These are phyloP conservation scores for Porites evermanni DNA, from an alignment of 92 coral and sea anemone genomes.

Conservation along the genomic window DNA sequence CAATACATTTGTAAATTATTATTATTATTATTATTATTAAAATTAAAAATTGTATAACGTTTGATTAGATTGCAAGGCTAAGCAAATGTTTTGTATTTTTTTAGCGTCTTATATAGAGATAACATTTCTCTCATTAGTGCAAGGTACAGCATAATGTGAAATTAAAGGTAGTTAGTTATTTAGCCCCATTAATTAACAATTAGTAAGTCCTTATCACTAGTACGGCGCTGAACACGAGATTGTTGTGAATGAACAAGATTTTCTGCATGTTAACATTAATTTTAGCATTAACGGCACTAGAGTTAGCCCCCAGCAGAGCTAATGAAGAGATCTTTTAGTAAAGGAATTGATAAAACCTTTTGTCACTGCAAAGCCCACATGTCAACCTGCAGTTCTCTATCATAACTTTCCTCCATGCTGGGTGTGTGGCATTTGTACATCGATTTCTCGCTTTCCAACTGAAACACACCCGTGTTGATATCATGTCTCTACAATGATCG, in stretches of 20 bases:
- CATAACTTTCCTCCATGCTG: conserved; percentile 38
- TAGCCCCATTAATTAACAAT: too few species aligned
- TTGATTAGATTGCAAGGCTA: too few species aligned
- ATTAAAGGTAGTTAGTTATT: too few species aligned
- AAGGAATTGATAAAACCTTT: conserved; percentile 13
- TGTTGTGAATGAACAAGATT: not conserved
- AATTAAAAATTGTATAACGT: too few species aligned
- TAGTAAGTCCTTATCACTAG: too few species aligned
- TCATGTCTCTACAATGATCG: conserved; percentile 30
- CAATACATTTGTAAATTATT: too few species aligned
- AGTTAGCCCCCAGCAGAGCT: not conserved
- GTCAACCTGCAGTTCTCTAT: conserved; percentile 35
- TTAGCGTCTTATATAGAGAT: too few species aligned
- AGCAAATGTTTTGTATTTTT: too few species aligned
- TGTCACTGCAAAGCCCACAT: conserved; percentile 66
- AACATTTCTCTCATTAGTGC: too few species aligned
- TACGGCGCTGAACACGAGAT: not conserved
- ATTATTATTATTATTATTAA: too few species aligned
- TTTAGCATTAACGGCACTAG: not conserved
- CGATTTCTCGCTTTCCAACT: conserved; percentile 25
- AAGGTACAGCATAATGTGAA: too few species aligned
- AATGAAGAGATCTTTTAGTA: not conserved
- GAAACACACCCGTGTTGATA: conserved; percentile 12
- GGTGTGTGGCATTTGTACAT: not conserved
- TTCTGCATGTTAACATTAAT: too few species aligned